phyloP scores from a whole-genome alignment of 2,888 invertebrate species.

The Octonoba sinensis region DNA sequence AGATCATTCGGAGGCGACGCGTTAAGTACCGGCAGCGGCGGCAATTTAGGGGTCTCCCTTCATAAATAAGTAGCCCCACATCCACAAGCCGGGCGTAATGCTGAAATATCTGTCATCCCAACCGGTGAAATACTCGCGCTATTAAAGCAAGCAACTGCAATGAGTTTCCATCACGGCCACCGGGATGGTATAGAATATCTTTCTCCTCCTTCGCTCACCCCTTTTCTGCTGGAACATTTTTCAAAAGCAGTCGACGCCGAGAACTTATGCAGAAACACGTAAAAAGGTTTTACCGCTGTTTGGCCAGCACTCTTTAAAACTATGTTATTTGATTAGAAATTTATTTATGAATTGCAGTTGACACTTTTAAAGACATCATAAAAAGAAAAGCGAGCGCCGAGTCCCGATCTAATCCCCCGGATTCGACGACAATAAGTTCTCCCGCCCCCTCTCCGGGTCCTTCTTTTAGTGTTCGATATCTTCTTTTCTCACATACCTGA shows the following conservation, averaged over 20 bases:
- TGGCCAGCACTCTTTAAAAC: slow-evolving; percentile 64
- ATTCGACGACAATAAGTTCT: slow-evolving; percentile 59
- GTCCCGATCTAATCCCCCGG: slow-evolving; percentile 54
- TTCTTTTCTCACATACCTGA: slow-evolving; percentile 42
- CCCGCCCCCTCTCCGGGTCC: slow-evolving; percentile 10
- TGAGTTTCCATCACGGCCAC: slow-evolving; percentile 60
- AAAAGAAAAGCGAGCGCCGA: slow-evolving; percentile 56
- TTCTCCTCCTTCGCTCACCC: slow-evolving; percentile 4
- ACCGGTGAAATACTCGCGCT: slow-evolving; percentile 62
- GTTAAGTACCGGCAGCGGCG: slow-evolving; percentile 57
- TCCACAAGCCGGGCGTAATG: slow-evolving; percentile 56
- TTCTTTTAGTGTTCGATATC: slow-evolving; percentile 48
- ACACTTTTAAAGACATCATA: slow-evolving; percentile 65
- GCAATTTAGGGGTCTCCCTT: slow-evolving; percentile 61
- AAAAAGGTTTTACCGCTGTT: slow-evolving; percentile 65
- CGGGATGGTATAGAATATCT: slow-evolving; percentile 53
- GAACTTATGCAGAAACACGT: slow-evolving; percentile 65
- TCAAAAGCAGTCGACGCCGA: slow-evolving; percentile 35
- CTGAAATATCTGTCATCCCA: slow-evolving; percentile 63
- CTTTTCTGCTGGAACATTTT: slow-evolving; percentile 47
- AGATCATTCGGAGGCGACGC: slow-evolving; percentile 50
- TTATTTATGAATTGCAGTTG: slow-evolving; percentile 65
- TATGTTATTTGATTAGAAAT: slow-evolving; percentile 65
- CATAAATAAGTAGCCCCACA: slow-evolving; percentile 55
- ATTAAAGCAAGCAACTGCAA: slow-evolving; percentile 64